These are phyloP conservation scores for Plagodis dolabraria DNA, from an alignment of 2,888 invertebrate species.

Conservation along the genomic window DNA sequence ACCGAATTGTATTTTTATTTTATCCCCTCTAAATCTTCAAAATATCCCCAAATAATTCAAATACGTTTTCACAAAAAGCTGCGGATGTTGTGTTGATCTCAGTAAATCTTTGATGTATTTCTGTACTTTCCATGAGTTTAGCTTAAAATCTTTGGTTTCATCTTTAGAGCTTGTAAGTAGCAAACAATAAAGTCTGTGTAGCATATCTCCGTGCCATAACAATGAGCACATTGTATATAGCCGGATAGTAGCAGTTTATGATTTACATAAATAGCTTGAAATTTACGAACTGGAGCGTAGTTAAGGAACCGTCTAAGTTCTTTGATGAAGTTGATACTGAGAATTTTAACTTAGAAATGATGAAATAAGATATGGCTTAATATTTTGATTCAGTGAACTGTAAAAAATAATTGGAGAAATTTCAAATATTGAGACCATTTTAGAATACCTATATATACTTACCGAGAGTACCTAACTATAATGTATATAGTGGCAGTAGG, in stretches of 20 bases:
- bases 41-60: too few relatives aligned
- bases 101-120: constrained; percentile 9
- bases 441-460: too few relatives aligned
- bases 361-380: neutral
- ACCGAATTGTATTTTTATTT: too few relatives aligned
- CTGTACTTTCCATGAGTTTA: constrained; percentile 1
- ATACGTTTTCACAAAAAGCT: too few relatives aligned
- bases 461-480: too few relatives aligned
- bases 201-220: constrained; percentile 20
- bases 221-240: constrained; percentile 22
- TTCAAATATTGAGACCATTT: too few relatives aligned
- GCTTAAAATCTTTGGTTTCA: constrained; percentile 2
- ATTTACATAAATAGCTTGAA: constrained; percentile 24
- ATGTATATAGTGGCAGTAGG: too few relatives aligned
- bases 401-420: too few relatives aligned
- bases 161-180: constrained; percentile 7
- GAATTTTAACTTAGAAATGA: neutral
- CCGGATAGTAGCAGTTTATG: constrained; percentile 7
- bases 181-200: constrained; percentile 17
- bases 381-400: too few relatives aligned
- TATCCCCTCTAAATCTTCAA: too few relatives aligned
- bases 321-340: constrained; percentile 15
- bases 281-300: constrained; percentile 26
- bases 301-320: constrained; percentile 19
- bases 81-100: neutral